Base-by-base conservation (phyloP, 2,113 vertebrate genomes). In the Girardinichthys multiradiatus region DNA sequence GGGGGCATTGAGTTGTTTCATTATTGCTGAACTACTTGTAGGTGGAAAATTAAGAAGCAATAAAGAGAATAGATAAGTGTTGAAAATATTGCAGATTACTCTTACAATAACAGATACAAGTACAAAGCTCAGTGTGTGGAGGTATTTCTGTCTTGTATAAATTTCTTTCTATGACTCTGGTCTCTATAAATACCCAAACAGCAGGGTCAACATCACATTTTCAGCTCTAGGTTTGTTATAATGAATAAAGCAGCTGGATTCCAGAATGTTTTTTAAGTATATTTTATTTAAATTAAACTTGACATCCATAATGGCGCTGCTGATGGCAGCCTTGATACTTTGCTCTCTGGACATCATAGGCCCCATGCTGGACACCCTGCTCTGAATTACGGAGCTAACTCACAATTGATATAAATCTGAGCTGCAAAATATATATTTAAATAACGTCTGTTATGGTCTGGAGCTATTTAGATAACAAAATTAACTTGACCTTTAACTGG, bases 51-150 rank as follows among this genome's bases (percentile, higher is more conserved):
- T 29, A 42, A 51, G n/a, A 68, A 17, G 42, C 27, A 57, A 11
- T 57, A 64, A 63, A 45, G 33, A 80, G 57, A 58, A 57, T 4
- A 19, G 10, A 42, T 71, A 60, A 81, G 67, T 75, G 64, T 72
- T 48, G 66, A 74, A 48, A 59, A 30, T 72, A 68, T 63, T 74
- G 45, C 60, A 76, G 61, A 68, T 68, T 48, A 48, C 24, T 66
- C 45, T 60, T 77, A 5, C 75, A 68, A 66, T 10, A 31, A 37
- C 57, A 39, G 29, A 33, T 61, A 14, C 57, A 35, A 73, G 76
- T 60, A 59, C 67, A 74, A 64, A 35, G 51, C 45, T 64, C 64
- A 68, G 48, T 37, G 57, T 7, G 17, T 13, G 65, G 68, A 76
- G 57, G 76, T 76, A 54, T 54, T 54, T n/a, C 7, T 11, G 48